Percentiles rank a stretch among this genome's conserved stretches.
Conservation (phyloP, 2,113 vertebrate species). For the Octodon degus region DNA sequence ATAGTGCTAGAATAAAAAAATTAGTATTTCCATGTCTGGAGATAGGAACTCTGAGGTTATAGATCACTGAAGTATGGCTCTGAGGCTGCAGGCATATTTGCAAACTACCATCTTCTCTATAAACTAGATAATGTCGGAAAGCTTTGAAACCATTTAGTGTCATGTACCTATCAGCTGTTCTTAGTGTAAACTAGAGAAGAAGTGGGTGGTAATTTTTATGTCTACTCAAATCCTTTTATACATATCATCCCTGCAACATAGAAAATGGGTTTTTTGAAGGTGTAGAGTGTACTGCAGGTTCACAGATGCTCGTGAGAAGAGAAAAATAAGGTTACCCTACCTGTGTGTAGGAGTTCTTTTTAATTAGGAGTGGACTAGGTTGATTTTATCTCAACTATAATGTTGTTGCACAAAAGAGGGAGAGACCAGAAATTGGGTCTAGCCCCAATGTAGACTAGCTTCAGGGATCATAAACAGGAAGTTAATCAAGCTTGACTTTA, state of each 20-base stretch:
- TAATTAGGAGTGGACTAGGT: background rate
- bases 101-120: background rate
- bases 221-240: background rate
- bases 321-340: background rate
- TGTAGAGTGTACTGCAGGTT: background rate
- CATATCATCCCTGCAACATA: background rate
- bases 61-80: background rate
- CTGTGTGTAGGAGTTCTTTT: background rate
- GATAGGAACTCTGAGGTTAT: background rate
- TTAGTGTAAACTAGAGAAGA: background rate
- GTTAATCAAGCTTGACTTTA: background rate
- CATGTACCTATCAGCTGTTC: background rate
- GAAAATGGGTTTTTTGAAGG: background rate
- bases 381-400: background rate
- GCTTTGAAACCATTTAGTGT: background rate
- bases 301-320: background rate
- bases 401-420: background rate
- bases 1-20: background rate
- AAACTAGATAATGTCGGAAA: background rate
- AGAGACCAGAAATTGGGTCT: background rate
- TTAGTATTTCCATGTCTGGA: background rate
- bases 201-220: background rate
- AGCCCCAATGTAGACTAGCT: accelerated
- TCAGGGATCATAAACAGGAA: background rate
- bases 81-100: background rate